phyloP scores from a whole-genome alignment of 2,113 vertebrate species.

The Calyptommatus sinebrachiatus region DNA sequence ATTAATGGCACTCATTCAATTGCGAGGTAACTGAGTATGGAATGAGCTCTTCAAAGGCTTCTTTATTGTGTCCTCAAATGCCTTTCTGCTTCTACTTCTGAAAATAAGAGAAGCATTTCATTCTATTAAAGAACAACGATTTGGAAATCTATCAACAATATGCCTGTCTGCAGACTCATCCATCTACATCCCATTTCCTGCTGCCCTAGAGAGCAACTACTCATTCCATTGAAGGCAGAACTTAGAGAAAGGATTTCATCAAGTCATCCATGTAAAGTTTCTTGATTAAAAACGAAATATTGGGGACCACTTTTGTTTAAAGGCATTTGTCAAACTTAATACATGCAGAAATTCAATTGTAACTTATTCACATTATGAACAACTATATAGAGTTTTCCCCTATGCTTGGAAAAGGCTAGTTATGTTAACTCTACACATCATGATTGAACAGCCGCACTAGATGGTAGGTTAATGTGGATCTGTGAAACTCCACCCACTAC shows the following conservation, averaged over 20 bases:
- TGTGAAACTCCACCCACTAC: no score
- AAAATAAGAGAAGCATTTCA: conserved; percentile 19
- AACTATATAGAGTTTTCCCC: no score
- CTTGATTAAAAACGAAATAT: conserved; percentile 28
- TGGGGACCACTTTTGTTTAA: conserved; percentile 40
- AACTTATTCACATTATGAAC: conserved; percentile 23
- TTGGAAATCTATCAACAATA: conserved; percentile 35
- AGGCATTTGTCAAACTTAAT: conserved; percentile 26
- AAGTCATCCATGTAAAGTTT: conserved; percentile 38
- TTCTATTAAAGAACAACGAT: conserved; percentile 42
- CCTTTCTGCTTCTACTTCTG: neutral
- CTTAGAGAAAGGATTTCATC: conserved; percentile 43
- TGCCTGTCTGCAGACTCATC: conserved; percentile 28
- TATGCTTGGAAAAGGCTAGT: no score
- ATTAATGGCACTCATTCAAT: neutral
- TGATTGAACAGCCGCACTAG: no score
- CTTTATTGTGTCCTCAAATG: conserved; percentile 9
- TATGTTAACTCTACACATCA: no score
- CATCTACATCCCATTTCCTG: conserved; percentile 47
- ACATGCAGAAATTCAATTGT: conserved; percentile 14
- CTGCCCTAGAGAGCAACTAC: conserved; percentile 29
- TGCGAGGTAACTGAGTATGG: neutral
- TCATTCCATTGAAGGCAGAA: conserved; percentile 47
- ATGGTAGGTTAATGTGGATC: no score
- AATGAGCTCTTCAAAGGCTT: conserved; percentile 11